Evolutionary conservation across 2,797 vertebrate genomes (phyloP), one percentile per base, ranked within the genome.

Genomic region (Lutjanus argentimaculatus): DNA sequence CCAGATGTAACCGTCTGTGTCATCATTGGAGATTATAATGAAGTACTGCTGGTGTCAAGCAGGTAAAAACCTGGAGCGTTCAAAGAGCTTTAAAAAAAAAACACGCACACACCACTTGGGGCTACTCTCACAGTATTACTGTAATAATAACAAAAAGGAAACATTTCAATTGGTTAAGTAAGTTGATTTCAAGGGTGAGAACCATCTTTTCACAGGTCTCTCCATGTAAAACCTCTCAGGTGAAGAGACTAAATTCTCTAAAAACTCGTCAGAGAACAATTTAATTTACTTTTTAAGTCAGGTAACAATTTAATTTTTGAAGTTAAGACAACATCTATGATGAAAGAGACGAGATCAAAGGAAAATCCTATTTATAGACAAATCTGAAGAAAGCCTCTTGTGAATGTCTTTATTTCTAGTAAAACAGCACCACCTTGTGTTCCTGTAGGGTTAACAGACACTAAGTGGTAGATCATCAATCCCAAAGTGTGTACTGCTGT

Each of bases 361-460:
- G 21, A 42, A 57, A 77, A 61, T 36, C 69, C 66, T 71, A 79
- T 82, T 83, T 67, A 63, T 80, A 77, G 79, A 51, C 64, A 0
- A 10, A 59, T 71, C 46, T 68, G n/a, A 67, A 45, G 11, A 46
- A 51, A 42, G 67, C 16, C 21, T 48, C 59, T 36, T 36, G 25
- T 8, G 1, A n/a, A 6, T 45, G 6, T 53, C 6, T 0, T 1
- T 1, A 85, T 90, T 84, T 78, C 0, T 56, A 55, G 75, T 64
- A 13, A 56, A 74, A 78, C 85, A 89, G 87, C 89, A 8, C 90
- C 90, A 75, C 77, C 89, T 61, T 78, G 85, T 91, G 93, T 77
- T 66, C 16, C 0, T 22, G 13, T 15, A 22, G 30, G n/a, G 61
- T 53, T 30, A 53, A 71, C 42, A 16, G 12, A 36, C n/a, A n/a